These are phyloP conservation scores for Ctenodactylus gundi DNA, from an alignment of 2,113 vertebrate species.

Conservation along the genomic window DNA sequence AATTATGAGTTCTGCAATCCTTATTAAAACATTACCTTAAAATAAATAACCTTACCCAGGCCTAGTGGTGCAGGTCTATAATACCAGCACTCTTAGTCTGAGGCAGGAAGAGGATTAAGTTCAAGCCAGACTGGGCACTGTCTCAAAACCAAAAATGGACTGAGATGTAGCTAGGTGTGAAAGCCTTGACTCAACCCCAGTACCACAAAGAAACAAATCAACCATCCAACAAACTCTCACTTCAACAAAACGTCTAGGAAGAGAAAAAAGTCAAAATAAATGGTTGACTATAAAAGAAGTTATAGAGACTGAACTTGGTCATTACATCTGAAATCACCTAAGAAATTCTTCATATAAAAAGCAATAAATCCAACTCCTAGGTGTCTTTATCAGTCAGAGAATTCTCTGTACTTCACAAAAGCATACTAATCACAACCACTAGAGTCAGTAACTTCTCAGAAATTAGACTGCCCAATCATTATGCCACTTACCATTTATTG, in stretches of 20 bases:
- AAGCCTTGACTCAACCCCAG: too few relatives aligned
- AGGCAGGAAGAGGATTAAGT: too few relatives aligned
- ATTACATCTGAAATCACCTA: slow-evolving; percentile 12
- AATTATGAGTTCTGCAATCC: background rate
- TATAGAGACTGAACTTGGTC: background rate
- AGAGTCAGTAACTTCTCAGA: background rate
- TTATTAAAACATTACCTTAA: slow-evolving; percentile 3
- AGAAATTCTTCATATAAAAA: slow-evolving; percentile 18
- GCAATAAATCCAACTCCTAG: background rate
- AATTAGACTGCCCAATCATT: slow-evolving; percentile 32
- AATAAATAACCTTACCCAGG: too few relatives aligned
- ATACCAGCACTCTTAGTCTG: too few relatives aligned
- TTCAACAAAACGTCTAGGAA: background rate
- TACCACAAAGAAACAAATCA: background rate
- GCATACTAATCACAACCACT: background rate
- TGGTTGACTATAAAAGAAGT: background rate
- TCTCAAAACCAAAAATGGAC: background rate
- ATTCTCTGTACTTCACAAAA: background rate
- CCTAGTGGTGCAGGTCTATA: too few relatives aligned
- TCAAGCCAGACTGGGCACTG: too few relatives aligned
- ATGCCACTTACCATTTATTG: slow-evolving; percentile 93
- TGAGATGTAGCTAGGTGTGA: too few relatives aligned
- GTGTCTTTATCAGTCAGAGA: background rate
- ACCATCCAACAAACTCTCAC: background rate
- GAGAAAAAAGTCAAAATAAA: background rate